A percentile compares a stretch with the other conserved stretches of the same genome.
phyloP scores from a whole-genome alignment of 2,113 vertebrate species.

The Xyrauchen texanus region DNA sequence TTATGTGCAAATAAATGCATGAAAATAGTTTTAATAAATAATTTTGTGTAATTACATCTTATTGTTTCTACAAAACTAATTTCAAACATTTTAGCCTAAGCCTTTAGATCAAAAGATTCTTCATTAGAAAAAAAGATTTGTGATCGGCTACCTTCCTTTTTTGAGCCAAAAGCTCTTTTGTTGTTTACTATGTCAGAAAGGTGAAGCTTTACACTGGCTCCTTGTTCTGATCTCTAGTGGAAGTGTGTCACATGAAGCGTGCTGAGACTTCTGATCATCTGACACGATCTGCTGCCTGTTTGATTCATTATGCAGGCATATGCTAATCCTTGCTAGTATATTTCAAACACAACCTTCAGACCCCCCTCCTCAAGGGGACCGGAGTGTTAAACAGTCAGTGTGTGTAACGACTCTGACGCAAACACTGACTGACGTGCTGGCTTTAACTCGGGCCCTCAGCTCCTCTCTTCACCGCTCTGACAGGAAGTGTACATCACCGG shows the following conservation, averaged over 20 bases:
- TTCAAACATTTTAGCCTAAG: too few species aligned
- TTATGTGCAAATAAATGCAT: too few species aligned
- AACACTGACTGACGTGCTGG: neutral
- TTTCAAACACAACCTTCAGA: slow-evolving; percentile 36
- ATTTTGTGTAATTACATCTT: too few species aligned
- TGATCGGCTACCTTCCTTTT: neutral
- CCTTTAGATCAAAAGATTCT: too few species aligned
- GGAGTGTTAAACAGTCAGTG: slow-evolving; percentile 1
- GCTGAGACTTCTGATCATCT: too few species aligned
- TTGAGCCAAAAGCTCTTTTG: neutral
- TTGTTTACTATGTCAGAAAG: neutral
- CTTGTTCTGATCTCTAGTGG: slow-evolving; percentile 28
- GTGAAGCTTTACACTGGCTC: slow-evolving; percentile 30
- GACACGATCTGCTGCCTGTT: neutral
- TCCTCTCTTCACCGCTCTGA: neutral
- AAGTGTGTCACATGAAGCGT: slow-evolving; percentile 28
- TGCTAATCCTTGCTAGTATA: slow-evolving; percentile 50
- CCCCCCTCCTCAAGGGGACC: slow-evolving; percentile 4
- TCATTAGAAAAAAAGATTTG: neutral
- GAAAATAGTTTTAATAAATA: too few species aligned
- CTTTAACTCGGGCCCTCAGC: slow-evolving; percentile 1
- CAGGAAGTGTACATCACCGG: neutral
- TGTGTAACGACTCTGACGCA: slow-evolving; percentile 11
- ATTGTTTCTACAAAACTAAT: too few species aligned
- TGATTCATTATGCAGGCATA: slow-evolving; percentile 52